A percentile compares a stretch with the other conserved stretches of the same genome.
These are phyloP conservation scores for Neotoma lepida DNA, from an alignment of 2,113 vertebrate genomes.

Conservation along the genomic window DNA sequence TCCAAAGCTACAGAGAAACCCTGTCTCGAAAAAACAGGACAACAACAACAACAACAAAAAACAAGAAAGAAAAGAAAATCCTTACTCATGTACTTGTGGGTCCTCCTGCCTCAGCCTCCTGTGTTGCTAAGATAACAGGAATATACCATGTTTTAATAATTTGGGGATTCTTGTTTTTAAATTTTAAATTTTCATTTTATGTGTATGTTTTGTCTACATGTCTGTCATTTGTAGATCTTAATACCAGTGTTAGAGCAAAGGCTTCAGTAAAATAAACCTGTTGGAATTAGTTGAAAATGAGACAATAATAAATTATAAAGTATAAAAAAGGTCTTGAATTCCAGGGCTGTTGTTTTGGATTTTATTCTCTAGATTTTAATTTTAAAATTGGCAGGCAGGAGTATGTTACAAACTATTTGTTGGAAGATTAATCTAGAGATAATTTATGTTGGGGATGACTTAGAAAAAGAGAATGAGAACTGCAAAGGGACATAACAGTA, in stretches of 20 bases:
- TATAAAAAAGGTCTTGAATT: background rate
- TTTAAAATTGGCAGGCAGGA: background rate
- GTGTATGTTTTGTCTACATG: background rate
- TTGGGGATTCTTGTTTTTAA: background rate
- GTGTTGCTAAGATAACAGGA: background rate
- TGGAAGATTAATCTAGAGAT: background rate
- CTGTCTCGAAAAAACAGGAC: too few relatives aligned
- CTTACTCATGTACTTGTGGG: background rate
- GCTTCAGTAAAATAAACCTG: background rate
- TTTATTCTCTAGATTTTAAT: constrained; percentile 5
- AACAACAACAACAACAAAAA: too few relatives aligned
- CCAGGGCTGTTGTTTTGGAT: background rate
- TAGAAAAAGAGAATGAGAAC: background rate
- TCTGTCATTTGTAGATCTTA: background rate
- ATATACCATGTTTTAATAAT: background rate
- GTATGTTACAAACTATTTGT: background rate
- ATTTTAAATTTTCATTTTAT: background rate
- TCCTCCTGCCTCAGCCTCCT: background rate
- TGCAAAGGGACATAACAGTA: background rate
- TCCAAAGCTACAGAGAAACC: too few relatives aligned
- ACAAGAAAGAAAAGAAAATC: background rate
- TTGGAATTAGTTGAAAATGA: constrained; percentile 5
- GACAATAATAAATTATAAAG: background rate
- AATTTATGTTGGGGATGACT: background rate
- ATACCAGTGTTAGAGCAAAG: background rate